These are phyloP conservation scores for Acrocephalus arundinaceus DNA, from an alignment of 2,113 vertebrate species.

Conservation along the genomic window DNA sequence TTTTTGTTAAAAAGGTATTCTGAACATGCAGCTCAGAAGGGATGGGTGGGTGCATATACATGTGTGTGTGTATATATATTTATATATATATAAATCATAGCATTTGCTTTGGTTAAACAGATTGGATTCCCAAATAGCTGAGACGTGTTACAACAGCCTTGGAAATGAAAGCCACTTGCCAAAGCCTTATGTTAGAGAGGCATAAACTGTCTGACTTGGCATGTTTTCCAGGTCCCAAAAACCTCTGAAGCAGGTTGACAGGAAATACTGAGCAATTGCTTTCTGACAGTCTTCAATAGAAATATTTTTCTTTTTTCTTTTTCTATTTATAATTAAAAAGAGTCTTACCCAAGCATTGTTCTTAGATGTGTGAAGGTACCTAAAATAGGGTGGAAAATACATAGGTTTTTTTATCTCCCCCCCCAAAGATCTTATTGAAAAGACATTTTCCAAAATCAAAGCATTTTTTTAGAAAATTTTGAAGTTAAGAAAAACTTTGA, in stretches of 20 bases:
- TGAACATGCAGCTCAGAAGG: neutral
- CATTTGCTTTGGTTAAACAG: neutral
- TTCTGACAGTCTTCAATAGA: neutral
- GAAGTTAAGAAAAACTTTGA: neutral
- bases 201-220: neutral
- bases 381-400: neutral
- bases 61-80: neutral
- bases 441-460: neutral
- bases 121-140: neutral
- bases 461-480: neutral
- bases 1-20: neutral
- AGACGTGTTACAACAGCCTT: slow-evolving; percentile 20
- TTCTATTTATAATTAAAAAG: neutral
- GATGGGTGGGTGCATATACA: neutral
- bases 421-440: neutral
- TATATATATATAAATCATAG: neutral
- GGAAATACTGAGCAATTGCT: neutral
- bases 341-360: neutral
- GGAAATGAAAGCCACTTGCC: neutral
- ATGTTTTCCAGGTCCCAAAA: neutral
- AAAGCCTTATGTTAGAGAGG: neutral
- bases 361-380: neutral
- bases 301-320: neutral
- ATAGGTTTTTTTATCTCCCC: neutral
- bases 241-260: neutral